Conservation (phyloP, 2,888 invertebrate genomes). For the Orchesella flavescens region DNA sequence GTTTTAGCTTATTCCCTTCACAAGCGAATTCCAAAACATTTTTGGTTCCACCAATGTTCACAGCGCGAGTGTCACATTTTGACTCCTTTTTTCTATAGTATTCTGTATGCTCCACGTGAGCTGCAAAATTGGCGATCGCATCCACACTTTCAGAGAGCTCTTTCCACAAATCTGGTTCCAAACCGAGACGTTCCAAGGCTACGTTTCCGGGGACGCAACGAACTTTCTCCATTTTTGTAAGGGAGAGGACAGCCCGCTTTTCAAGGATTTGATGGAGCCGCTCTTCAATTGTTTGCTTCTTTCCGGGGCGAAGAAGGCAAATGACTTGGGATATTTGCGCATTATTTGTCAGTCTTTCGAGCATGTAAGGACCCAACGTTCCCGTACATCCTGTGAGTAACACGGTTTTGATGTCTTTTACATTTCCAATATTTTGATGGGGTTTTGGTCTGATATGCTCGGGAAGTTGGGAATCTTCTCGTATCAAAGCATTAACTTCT, state of each 20-base stretch:
- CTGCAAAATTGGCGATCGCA: constrained; percentile 18
- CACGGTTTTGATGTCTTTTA: not conserved
- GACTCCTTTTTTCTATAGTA: not conserved
- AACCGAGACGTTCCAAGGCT: not conserved
- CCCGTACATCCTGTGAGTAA: constrained; percentile 64
- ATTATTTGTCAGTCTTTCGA: constrained; percentile 30
- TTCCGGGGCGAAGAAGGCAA: constrained; percentile 36
- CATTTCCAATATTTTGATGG: not conserved
- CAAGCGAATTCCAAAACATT: not conserved
- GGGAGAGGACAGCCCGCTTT: not conserved
- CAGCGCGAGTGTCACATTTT: not conserved
- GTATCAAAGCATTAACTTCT: not conserved
- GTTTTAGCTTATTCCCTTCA: not conserved
- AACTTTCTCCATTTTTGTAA: not conserved
- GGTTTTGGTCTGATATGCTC: not conserved
- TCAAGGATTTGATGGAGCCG: not conserved
- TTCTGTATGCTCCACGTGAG: not conserved
- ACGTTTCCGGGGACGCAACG: not conserved
- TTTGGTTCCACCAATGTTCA: constrained; percentile 20
- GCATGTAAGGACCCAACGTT: constrained; percentile 52
- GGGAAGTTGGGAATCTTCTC: not conserved
- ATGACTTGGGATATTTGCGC: constrained; percentile 10
- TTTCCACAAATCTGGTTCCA: not conserved
- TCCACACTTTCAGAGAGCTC: not conserved
- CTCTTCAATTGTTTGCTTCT: not conserved